These are phyloP conservation scores for Nasonia vitripennis DNA, from an alignment of 1,140 invertebrate genomes.

Conservation along the genomic window DNA sequence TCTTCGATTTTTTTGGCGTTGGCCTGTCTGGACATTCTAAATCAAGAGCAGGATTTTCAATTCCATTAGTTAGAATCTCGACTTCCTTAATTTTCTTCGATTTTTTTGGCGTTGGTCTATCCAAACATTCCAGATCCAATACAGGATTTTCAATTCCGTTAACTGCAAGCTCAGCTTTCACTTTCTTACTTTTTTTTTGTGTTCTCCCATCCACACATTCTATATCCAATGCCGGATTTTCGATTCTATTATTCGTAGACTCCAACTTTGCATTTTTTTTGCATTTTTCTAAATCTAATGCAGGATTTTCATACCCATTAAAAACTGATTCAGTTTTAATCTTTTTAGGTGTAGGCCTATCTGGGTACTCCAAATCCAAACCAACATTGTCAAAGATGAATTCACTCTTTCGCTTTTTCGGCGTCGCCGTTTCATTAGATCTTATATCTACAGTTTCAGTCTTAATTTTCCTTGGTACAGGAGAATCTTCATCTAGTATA, in stretches of 20 bases:
- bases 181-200: constrained; percentile 50
- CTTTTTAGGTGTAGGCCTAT: constrained; percentile 41
- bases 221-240: constrained; percentile 10
- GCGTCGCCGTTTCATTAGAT: constrained; percentile 12
- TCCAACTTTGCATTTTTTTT: constrained; percentile 32
- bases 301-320: constrained; percentile 52
- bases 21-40: neutral
- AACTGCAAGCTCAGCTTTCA: neutral
- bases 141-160: constrained; percentile 16
- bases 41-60: constrained; percentile 36
- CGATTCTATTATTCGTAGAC: constrained; percentile 31
- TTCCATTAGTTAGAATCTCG: neutral
- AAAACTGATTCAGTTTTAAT: constrained; percentile 28
- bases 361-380: constrained; percentile 26
- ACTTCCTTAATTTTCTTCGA: constrained; percentile 39
- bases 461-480: constrained; percentile 23
- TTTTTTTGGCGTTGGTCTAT: constrained; percentile 31
- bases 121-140: constrained; percentile 21
- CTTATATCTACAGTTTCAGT: neutral
- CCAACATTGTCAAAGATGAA: constrained; percentile 42
- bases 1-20: constrained; percentile 32
- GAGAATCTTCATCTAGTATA: constrained; percentile 47
- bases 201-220: neutral
- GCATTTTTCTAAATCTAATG: constrained; percentile 38
- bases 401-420: constrained; percentile 55